phyloP scores from a whole-genome alignment of 1,140 invertebrate species.

The Caenorhabditis tropicalis region DNA sequence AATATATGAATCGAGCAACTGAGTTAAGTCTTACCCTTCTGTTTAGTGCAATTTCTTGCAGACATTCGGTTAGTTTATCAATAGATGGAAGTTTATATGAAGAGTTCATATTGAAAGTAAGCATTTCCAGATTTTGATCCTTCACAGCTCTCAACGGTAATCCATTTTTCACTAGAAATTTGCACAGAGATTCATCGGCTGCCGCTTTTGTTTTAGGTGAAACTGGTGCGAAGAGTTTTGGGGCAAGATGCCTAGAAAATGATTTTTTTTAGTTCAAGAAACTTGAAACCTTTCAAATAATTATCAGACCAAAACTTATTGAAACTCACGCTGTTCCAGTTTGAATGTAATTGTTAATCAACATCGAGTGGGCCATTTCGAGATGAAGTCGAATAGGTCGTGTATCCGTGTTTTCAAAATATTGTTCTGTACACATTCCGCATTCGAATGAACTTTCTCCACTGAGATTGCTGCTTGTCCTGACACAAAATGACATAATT shows the following conservation, averaged over 20 bases:
- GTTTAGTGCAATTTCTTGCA: background rate
- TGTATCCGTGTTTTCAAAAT: background rate
- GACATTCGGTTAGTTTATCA: background rate
- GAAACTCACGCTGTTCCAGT: constrained; percentile 7
- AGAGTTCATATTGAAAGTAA: constrained; percentile 2
- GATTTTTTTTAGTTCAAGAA: background rate
- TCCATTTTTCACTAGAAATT: background rate
- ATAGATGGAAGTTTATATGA: background rate
- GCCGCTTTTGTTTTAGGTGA: background rate
- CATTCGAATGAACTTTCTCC: background rate
- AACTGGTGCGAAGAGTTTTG: background rate
- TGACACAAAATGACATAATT: constrained; percentile 24
- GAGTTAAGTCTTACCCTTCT: background rate
- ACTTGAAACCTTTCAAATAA: background rate
- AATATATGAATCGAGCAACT: too few relatives aligned
- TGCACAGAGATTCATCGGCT: background rate
- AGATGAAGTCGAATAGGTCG: background rate
- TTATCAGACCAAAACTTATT: background rate
- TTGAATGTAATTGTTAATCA: background rate
- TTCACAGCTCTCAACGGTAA: background rate
- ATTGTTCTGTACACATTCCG: constrained; percentile 12
- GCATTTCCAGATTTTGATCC: background rate
- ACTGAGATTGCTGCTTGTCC: constrained; percentile 6
- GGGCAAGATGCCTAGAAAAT: background rate
- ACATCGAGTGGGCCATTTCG: background rate